Percentiles rank a stretch among this genome's conserved stretches.
Evolutionary conservation across 2,113 vertebrate genomes (phyloP).

Genomic region (Heterochromis multidens): DNA sequence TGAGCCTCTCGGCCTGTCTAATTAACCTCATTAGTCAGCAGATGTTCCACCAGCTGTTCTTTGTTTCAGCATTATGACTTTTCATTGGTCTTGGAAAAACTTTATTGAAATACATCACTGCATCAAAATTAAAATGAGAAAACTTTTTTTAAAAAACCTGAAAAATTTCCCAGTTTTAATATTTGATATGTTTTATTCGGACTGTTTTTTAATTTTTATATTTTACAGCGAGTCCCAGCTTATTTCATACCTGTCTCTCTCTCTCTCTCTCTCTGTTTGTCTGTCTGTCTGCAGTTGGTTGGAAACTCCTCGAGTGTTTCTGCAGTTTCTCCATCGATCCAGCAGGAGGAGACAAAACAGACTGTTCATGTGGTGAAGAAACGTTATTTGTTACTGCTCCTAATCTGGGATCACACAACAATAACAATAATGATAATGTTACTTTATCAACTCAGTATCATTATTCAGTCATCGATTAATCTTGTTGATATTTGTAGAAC

Average conservation of each 20-base stretch:
- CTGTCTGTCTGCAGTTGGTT: neutral
- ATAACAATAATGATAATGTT: neutral
- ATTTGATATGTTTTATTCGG: neutral
- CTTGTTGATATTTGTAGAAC: neutral
- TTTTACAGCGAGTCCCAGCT: neutral
- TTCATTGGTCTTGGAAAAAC: neutral
- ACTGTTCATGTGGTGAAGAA: slow-evolving; percentile 10
- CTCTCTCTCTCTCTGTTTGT: neutral
- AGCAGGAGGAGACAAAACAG: slow-evolving; percentile 16
- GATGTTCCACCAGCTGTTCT: neutral
- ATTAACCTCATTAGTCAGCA: too few species aligned
- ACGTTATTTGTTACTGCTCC: neutral
- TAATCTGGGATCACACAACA: neutral
- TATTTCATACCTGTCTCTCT: neutral
- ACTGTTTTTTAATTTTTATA: neutral
- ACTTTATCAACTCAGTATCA: neutral
- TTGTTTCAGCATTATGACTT: neutral
- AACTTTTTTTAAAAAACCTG: neutral
- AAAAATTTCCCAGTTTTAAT: neutral
- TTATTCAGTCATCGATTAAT: neutral
- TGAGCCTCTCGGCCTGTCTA: too few species aligned
- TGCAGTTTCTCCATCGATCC: neutral
- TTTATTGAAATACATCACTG: neutral
- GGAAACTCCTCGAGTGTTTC: neutral
- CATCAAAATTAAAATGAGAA: neutral